Percentiles rank a stretch among this genome's conserved stretches.
These are phyloP conservation scores for Caretta caretta DNA, from an alignment of 2,113 vertebrate genomes.

Conservation along the genomic window DNA sequence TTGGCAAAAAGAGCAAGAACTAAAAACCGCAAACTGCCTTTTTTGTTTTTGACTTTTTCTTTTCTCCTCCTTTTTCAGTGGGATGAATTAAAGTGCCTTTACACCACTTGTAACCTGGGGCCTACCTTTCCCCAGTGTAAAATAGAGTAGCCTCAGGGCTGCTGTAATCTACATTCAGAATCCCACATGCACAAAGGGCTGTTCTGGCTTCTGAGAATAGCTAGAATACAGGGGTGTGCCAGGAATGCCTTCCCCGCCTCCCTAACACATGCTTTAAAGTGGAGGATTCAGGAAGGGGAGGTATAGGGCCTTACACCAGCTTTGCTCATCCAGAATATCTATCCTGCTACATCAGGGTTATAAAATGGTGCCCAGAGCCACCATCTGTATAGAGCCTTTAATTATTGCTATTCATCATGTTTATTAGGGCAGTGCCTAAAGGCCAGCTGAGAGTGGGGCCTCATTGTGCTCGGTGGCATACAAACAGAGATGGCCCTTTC, in stretches of 20 bases:
- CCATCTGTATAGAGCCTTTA: not conserved
- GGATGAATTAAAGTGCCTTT: no score
- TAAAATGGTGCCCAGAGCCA: not conserved
- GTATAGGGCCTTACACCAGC: not conserved
- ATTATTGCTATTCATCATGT: not conserved
- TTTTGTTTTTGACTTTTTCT: no score
- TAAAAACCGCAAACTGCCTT: no score
- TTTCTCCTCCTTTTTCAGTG: no score
- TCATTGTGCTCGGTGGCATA: no score
- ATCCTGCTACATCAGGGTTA: not conserved
- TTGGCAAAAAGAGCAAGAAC: no score
- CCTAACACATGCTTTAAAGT: not conserved
- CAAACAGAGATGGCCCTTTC: accelerated
- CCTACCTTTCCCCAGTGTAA: not conserved
- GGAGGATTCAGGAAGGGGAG: not conserved
- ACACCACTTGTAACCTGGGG: not conserved
- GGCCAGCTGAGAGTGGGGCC: no score
- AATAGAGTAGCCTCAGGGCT: not conserved
- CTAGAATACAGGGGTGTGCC: not conserved
- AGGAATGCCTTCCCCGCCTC: not conserved
- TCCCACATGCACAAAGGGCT: not conserved
- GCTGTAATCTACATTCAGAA: not conserved
- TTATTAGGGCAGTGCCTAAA: not conserved
- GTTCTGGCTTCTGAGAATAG: not conserved
- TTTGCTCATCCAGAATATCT: accelerated